Evolutionary conservation across 2,113 vertebrate genomes (phyloP), one percentile per base, ranked within the genome.

Genomic region (Ramphastos sulfuratus): DNA sequence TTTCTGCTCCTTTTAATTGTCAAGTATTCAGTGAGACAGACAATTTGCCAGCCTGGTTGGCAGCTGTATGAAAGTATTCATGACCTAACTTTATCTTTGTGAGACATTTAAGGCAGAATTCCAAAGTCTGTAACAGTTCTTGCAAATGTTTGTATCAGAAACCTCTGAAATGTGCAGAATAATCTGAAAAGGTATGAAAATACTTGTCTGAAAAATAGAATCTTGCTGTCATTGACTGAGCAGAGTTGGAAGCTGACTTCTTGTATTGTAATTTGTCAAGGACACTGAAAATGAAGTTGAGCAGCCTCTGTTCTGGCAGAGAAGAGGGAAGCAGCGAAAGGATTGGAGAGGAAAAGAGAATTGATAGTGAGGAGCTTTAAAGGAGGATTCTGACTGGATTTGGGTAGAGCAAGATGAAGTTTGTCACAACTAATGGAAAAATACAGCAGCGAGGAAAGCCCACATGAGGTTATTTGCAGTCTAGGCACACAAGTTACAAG

Each of bases 311-410:
- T 60, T 81, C 19, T 67, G 63, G 17, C 58, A 75, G 58, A 48
- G 60, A 52, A 65, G 56, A 74, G 76, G 33, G n/a, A 79, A 65
- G 15, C 35, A 54, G 37, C 27, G 60, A 72, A 90, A 81, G 21
- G 44, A 65, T 46, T 2, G 5, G 61, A 33, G 74, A 44, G 52
- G 61, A 77, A 71, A 63, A 59, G 46, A 63, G 80, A 46, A 44
- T 75, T 87, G 86, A 63, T 10, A 65, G 54, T 0, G 6, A 83
- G 83, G 54, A 71, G 74, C 88, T 93, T 85, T 69, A n/a, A 56
- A 90, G 73, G 80, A 91, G 61, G 63, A 55, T 83, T 86, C 80
- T 92, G 80, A 23, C 23, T 77, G 90, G 58, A 50, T 94, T 92
- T 86, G 65, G 56, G 44, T 30, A 70, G 80, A 93, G 73, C 76